Evolutionary conservation across 1,140 invertebrate genomes (phyloP).

Genomic region (Whitmania pigra): DNA sequence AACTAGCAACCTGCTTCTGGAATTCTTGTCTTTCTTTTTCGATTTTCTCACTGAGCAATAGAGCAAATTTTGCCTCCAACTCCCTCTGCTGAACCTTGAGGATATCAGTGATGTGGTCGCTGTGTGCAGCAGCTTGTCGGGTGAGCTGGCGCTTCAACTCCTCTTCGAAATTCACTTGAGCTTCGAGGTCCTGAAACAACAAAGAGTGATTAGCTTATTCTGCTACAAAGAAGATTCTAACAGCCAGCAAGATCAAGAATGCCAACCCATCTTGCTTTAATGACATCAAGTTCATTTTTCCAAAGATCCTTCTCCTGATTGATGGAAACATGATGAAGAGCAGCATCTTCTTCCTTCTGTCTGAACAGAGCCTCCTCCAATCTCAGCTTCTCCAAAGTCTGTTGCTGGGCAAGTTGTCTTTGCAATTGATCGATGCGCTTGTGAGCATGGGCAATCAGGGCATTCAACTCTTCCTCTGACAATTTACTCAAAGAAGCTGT

Average conservation of each 20-base stretch:
- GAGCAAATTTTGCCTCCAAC: constrained; percentile 51
- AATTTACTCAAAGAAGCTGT: constrained; percentile 37
- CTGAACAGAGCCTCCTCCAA: constrained; percentile 34
- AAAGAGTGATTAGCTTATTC: background rate
- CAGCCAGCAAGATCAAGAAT: constrained; percentile 21
- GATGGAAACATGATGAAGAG: constrained; percentile 29
- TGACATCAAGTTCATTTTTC: constrained; percentile 30
- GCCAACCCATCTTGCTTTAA: constrained; percentile 38
- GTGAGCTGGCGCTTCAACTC: constrained; percentile 64
- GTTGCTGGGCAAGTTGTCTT: constrained; percentile 43
- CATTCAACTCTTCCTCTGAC: constrained; percentile 46
- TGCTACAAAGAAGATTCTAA: constrained; percentile 4
- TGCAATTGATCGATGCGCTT: constrained; percentile 46
- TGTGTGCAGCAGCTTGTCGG: constrained; percentile 65
- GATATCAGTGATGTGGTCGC: constrained; percentile 64
- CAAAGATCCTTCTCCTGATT: constrained; percentile 30
- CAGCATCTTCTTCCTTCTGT: constrained; percentile 35
- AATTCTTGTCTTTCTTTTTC: constrained; percentile 53
- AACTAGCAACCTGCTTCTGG: constrained; percentile 62
- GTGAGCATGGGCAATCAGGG: constrained; percentile 47
- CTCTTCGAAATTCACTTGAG: constrained; percentile 55
- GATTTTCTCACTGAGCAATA: constrained; percentile 50
- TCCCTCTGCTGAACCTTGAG: constrained; percentile 59
- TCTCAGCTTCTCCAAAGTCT: constrained; percentile 35
- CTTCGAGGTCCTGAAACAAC: constrained; percentile 47